Evolutionary conservation across 2,888 invertebrate genomes (phyloP).

Genomic region (Electrophaes corylata): DNA sequence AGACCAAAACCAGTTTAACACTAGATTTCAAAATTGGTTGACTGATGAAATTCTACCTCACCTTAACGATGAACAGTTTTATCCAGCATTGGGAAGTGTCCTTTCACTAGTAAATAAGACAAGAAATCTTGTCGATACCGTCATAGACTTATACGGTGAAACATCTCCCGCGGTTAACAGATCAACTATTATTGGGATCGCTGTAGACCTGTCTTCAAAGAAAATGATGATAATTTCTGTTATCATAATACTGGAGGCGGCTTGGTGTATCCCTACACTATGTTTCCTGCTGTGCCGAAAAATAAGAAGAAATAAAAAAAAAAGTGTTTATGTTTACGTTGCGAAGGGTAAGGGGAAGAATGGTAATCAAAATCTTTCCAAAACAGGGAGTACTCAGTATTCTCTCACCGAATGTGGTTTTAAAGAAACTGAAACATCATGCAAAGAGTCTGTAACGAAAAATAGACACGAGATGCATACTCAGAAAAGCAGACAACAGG

Average conservation of each 20-base stretch:
- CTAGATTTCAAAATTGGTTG: constrained; percentile 83
- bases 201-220: constrained; percentile 50
- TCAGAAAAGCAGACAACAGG: not conserved
- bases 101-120: constrained; percentile 63
- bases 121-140: constrained; percentile 32
- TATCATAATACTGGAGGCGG: constrained; percentile 62
- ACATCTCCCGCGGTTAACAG: constrained; percentile 2
- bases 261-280: constrained; percentile 65
- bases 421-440: not conserved
- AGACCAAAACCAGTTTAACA: constrained; percentile 74
- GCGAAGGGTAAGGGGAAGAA: not conserved
- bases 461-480: not conserved
- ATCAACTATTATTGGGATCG: constrained; percentile 32
- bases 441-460: not conserved
- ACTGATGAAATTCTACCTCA: constrained; percentile 76
- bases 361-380: not conserved
- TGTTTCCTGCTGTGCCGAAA: constrained; percentile 44
- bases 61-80: constrained; percentile 85
- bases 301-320: constrained; percentile 37
- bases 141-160: constrained; percentile 33
- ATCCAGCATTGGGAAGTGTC: constrained; percentile 81
- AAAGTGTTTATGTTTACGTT: not conserved
- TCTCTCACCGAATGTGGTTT: not conserved
- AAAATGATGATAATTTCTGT: constrained; percentile 56
- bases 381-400: constrained; percentile 11